Evolutionary conservation across 1,140 invertebrate genomes (phyloP).

Genomic region (Anthonomus grandis): DNA sequence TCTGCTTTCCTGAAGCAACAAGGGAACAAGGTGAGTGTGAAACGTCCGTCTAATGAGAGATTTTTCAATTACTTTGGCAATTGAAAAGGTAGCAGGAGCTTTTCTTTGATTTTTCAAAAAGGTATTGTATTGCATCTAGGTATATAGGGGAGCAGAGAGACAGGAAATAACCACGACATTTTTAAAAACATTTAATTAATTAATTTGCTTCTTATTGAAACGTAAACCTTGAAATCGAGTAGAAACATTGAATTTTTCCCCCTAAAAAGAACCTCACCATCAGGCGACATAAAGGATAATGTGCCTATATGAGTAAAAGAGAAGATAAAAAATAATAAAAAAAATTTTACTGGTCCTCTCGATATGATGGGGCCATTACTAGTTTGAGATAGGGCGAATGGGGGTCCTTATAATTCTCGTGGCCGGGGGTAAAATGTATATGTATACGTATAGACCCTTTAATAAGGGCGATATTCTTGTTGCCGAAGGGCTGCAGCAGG

Average conservation of each 20-base stretch:
- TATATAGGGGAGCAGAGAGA: too few relatives aligned
- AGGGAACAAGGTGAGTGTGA: conserved; percentile 41
- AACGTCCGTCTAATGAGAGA: conserved; percentile 50
- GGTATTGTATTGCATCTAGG: too few relatives aligned
- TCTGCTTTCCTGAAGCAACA: conserved; percentile 6
- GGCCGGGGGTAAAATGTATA: conserved; percentile 8
- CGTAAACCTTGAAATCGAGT: not conserved
- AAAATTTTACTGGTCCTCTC: conserved; percentile 20
- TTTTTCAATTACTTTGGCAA: conserved; percentile 48
- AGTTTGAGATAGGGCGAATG: conserved; percentile 21
- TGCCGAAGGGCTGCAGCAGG: not conserved
- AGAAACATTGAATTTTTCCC: conserved; percentile 20
- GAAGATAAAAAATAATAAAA: conserved; percentile 20
- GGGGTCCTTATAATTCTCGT: too few relatives aligned
- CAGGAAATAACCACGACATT: too few relatives aligned
- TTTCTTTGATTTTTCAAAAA: too few relatives aligned
- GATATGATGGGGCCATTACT: conserved; percentile 25
- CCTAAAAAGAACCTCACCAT: too few relatives aligned
- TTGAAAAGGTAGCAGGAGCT: too few relatives aligned
- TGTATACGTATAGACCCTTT: conserved; percentile 16
- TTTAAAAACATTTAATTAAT: too few relatives aligned
- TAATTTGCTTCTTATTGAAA: too few relatives aligned
- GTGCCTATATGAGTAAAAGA: conserved; percentile 10
- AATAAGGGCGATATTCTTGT: conserved; percentile 20
- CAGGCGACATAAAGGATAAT: too few relatives aligned